Evolutionary conservation across 2,113 vertebrate genomes (phyloP).

Genomic region (Gobius niger): DNA sequence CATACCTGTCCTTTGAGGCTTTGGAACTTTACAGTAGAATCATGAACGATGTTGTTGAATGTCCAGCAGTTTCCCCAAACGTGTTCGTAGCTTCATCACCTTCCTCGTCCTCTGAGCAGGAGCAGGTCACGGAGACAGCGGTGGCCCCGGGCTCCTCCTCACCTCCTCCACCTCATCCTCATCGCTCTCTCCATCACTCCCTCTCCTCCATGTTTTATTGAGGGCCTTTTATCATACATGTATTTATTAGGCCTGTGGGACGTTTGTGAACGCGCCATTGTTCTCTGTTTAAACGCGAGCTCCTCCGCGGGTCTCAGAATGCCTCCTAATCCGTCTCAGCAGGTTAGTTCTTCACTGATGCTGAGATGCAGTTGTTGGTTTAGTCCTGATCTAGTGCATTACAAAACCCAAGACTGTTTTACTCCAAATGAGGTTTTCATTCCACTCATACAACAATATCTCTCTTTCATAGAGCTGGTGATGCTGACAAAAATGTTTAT

Average conservation of each 20-base stretch:
- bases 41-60: too few relatives aligned
- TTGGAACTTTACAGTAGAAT: too few relatives aligned
- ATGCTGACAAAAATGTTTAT: too few relatives aligned
- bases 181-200: neutral
- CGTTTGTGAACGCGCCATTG: neutral
- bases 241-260: slow-evolving; percentile 13
- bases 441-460: too few relatives aligned
- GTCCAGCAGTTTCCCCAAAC: too few relatives aligned
- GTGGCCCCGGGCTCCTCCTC: neutral
- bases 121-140: neutral
- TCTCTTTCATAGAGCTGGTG: too few relatives aligned
- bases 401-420: too few relatives aligned
- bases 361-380: too few relatives aligned
- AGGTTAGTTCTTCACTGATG: neutral
- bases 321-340: neutral
- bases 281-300: neutral
- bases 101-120: neutral
- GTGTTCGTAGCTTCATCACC: neutral
- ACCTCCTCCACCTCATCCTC: neutral
- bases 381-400: too few relatives aligned
- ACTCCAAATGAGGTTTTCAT: too few relatives aligned
- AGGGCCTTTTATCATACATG: slow-evolving; percentile 12
- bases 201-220: slow-evolving; percentile 8
- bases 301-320: neutral
- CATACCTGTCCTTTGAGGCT: too few relatives aligned